Evolutionary conservation across 2,888 invertebrate species (phyloP), one percentile per base, ranked within the genome.

Genomic region (Thelaira solivaga): DNA sequence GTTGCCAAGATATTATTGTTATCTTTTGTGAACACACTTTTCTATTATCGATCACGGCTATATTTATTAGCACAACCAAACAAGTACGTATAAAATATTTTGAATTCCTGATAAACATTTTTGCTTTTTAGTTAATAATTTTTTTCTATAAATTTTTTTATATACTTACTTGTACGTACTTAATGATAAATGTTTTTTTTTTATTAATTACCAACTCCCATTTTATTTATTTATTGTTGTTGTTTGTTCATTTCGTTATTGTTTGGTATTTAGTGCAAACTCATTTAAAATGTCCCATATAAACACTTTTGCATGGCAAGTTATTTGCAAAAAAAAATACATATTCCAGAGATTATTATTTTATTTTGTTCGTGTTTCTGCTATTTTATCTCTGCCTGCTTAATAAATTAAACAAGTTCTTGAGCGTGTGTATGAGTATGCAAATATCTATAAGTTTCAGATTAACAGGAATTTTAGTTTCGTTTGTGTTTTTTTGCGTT

Each of bases 201-300:
- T 73, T 51, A 34, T 51, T 67, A 74, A 74, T 74, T 67, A 61
- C 34, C 53, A 62, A 71, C 51, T 59, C 65, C 73, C 73, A 57
- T 72, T 64, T 72, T 41, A n/a, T n/a, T n/a, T n/a, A n/a, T n/a
- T n/a, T n/a, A 62, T 45, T 61, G 26, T 43, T 36, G 11, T 31
- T 59, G 11, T 22, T 31, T 20, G 7, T 49, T 26, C 26, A 1
- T 29, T 51, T 2, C n/a, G n/a, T 49, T 34, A 11, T 49, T 34
- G 4, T 59, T 4, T 43, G 65, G 49, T 57, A 73, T 73, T 73
- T 43, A 41, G 57, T 43, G 57, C 64, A 65, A 73, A 73, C 41
- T 47, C 11, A 10, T 18, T 47, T 41, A 10, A 45, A 62, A 26
- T 43, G 43, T 18, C 13, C 13, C 24, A 31, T 31, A 13, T 20